phyloP scores from a whole-genome alignment of 2,797 vertebrate species.

The Tokudaia muenninki region DNA sequence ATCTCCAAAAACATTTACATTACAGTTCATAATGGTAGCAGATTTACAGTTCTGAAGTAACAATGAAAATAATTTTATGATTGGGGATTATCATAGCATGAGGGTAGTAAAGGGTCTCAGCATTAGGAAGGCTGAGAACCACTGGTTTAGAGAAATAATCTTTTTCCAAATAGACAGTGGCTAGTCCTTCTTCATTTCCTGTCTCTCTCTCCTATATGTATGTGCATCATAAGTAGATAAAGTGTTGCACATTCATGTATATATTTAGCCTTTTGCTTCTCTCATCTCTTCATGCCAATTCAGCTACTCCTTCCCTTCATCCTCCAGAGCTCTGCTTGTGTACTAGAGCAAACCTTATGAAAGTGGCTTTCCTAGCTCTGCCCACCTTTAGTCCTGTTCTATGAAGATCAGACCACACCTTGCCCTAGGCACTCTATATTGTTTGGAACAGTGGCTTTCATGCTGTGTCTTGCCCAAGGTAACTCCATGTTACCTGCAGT shows the following conservation, averaged over 20 bases:
- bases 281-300: not conserved
- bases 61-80: not conserved
- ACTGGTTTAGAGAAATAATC: not conserved
- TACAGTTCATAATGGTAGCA: not conserved
- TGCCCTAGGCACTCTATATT: not conserved
- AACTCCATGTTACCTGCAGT: not conserved
- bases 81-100: not conserved
- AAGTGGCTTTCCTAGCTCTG: not conserved
- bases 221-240: not conserved
- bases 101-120: not conserved
- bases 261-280: not conserved
- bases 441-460: not conserved
- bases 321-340: not conserved
- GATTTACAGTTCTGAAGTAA: not conserved
- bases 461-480: not conserved
- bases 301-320: not conserved
- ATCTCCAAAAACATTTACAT: not conserved
- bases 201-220: not conserved
- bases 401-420: not conserved
- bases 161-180: not conserved
- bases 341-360: not conserved
- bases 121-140: not conserved
- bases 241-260: no score
- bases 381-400: not conserved
- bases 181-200: not conserved